Evolutionary conservation across 2,113 vertebrate genomes (phyloP).

Genomic region (Pachypanchax playfairii): DNA sequence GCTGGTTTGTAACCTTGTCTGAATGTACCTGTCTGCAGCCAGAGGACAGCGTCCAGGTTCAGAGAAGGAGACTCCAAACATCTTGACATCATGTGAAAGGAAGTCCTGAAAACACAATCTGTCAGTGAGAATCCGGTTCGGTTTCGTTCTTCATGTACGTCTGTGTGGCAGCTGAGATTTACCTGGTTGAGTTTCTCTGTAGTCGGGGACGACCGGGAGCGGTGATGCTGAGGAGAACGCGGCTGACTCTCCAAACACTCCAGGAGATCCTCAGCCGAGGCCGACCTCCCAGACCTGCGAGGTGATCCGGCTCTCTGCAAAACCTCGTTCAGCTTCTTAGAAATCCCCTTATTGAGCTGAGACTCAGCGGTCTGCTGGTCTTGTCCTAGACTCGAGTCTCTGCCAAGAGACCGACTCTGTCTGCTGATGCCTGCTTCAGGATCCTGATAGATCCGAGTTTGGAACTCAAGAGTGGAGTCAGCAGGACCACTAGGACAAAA

Average conservation of each 20-base stretch:
- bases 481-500: constrained; percentile 17
- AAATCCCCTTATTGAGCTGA: constrained; percentile 3
- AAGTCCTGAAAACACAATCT: constrained; percentile 79
- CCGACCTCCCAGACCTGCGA: constrained; percentile 80
- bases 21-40: constrained; percentile 76
- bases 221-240: constrained; percentile 74
- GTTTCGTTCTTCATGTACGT: too few species aligned
- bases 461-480: constrained; percentile 15
- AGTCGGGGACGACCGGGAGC: constrained; percentile 87
- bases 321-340: constrained; percentile 51
- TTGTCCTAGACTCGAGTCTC: not conserved
- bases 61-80: constrained; percentile 69
- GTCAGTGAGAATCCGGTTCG: not conserved
- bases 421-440: constrained; percentile 9
- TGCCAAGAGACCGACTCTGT: constrained; percentile 4
- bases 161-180: too few species aligned
- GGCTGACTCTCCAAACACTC: constrained; percentile 74
- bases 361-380: constrained; percentile 3
- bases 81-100: constrained; percentile 64
- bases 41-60: constrained; percentile 56
- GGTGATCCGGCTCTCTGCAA: constrained; percentile 49
- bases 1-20: too few species aligned
- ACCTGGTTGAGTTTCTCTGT: constrained; percentile 83
- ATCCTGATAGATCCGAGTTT: not conserved
- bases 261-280: constrained; percentile 89